Base-by-base conservation (phyloP, 2,113 vertebrate species). In the Anthoscopus minutus region DNA sequence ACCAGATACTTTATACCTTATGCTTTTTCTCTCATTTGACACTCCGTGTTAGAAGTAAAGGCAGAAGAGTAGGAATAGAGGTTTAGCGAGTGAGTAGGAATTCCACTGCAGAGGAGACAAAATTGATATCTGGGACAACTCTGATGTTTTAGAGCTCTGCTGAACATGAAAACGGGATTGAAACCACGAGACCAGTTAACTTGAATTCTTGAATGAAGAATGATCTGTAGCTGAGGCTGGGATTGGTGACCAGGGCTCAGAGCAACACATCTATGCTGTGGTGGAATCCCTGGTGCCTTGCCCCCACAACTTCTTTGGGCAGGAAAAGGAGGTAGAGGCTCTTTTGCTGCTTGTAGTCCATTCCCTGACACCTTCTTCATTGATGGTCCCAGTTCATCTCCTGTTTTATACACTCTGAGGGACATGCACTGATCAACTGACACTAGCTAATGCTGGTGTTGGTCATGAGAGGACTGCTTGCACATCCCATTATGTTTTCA, bases 371-470 rank as follows among this genome's bases (percentile, higher is more conserved):
- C 30, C 4, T 81, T 31, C 45, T 62, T 71, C 12, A 4, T 1
- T 30, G 30, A 74, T 81, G 15, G 22, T 87, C 11, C 24, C 22
- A 54, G 53, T 37, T 82, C 17, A 35, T 5, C 2, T 35, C 10
- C 28, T 44, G 11, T 38, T 92, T 81, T 57, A 22, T 28, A 2
- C 2, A 1, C 30, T 62, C 33, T 33, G 42, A 72, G n/a, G 25
- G 24, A 24, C 45, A 42, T 11, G 8, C 23, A n/a, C 13, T 13
- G 35, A 77, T 53, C 42, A 69, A 8, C 11, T 24, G 11, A 83
- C 64, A 73, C 6, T 19, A 62, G 20, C 9, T 80, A 62, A 85
- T 25, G 20, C 10, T 62, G 66, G 1, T 0, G 0, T 11, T 66
- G 20, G 9, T 50, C 24, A 33, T 38, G 23, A 73, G 15, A 60